phyloP scores from a whole-genome alignment of 2,113 vertebrate genomes.

The Madoqua kirkii region DNA sequence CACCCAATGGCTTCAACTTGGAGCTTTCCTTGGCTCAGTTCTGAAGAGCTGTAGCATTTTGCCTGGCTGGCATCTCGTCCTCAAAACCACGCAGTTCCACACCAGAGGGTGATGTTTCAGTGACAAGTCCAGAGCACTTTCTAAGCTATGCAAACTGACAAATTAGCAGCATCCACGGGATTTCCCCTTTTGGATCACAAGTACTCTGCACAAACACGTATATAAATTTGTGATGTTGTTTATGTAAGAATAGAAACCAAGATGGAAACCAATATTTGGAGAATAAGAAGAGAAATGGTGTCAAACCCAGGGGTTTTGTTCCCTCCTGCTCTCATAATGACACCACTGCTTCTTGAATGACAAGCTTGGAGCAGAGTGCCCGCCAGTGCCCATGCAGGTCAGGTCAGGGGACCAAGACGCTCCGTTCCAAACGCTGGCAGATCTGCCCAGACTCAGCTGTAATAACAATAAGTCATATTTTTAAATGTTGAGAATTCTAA shows the following conservation, averaged over 20 bases:
- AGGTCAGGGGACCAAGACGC: neutral
- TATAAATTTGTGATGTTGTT: neutral
- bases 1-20: rapidly evolving
- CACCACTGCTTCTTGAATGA: rapidly evolving
- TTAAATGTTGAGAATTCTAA: slow-evolving; percentile 46
- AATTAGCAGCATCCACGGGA: neutral
- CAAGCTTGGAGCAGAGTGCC: rapidly evolving
- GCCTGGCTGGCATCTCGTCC: neutral
- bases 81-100: neutral
- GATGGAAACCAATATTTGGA: neutral
- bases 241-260: neutral
- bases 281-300: rapidly evolving
- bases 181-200: neutral
- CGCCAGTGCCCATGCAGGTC: neutral
- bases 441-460: slow-evolving; percentile 62
- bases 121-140: neutral
- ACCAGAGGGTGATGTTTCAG: neutral
- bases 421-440: neutral
- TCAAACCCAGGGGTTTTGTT: rapidly evolving
- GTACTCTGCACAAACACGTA: rapidly evolving
- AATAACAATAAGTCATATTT: slow-evolving; percentile 53
- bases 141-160: neutral
- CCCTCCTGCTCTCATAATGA: neutral
- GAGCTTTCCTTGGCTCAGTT: neutral
- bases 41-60: rapidly evolving